These are phyloP conservation scores for Plagodis pulveraria DNA, from an alignment of 2,888 invertebrate genomes.

Conservation along the genomic window DNA sequence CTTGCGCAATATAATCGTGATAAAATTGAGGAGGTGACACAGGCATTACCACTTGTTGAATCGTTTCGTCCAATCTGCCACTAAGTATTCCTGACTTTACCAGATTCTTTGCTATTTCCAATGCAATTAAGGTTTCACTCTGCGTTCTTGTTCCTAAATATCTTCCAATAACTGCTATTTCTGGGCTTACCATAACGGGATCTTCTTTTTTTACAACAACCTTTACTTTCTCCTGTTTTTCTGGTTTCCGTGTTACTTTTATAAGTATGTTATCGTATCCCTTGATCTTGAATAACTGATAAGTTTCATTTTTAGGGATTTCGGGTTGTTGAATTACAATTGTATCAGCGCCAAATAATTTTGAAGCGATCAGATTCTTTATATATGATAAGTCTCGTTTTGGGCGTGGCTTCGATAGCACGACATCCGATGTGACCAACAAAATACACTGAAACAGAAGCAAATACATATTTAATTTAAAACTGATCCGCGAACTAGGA, in stretches of 20 bases:
- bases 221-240: slow-evolving; percentile 3
- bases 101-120: slow-evolving; percentile 45
- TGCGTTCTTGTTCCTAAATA: slow-evolving; percentile 46
- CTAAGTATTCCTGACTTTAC: slow-evolving; percentile 44
- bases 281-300: slow-evolving; percentile 45
- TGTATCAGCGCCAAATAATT: slow-evolving; percentile 38
- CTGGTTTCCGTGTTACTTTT: slow-evolving; percentile 34
- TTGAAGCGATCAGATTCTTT: slow-evolving; percentile 40
- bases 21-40: slow-evolving; percentile 19
- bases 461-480: background rate
- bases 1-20: slow-evolving; percentile 9
- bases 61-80: slow-evolving; percentile 26
- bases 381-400: slow-evolving; percentile 45
- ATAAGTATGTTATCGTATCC: slow-evolving; percentile 46
- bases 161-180: slow-evolving; percentile 40
- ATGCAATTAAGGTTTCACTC: slow-evolving; percentile 43
- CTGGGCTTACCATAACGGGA: slow-evolving; percentile 32
- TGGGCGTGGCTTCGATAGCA: slow-evolving; percentile 37
- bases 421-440: slow-evolving; percentile 40
- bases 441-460: slow-evolving; percentile 54
- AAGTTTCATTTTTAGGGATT: slow-evolving; percentile 25
- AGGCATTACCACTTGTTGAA: slow-evolving; percentile 29
- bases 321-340: slow-evolving; percentile 20
- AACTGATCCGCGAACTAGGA: background rate
- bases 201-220: slow-evolving; percentile 10